Evolutionary conservation across 2,888 invertebrate species (phyloP).

Genomic region (Dryobota labecula): DNA sequence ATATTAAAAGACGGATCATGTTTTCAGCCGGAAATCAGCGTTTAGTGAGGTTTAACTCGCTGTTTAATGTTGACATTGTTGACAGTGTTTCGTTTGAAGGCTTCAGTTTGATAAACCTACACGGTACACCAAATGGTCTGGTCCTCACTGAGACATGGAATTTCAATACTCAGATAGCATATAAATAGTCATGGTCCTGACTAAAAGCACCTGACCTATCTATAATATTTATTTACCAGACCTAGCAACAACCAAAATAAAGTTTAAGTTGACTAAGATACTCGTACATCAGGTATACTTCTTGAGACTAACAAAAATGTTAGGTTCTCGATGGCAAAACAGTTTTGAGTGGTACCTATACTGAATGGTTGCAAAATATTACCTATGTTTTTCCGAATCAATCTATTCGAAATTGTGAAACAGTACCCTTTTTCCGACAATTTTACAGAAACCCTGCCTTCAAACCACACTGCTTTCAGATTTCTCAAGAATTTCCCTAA

Average conservation of each 20-base stretch:
- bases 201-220: not conserved
- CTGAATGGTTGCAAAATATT: not conserved
- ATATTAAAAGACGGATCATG: not conserved
- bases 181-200: not conserved
- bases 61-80: not conserved
- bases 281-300: no score
- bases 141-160: not conserved
- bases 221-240: not conserved
- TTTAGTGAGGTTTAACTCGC: not conserved
- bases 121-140: not conserved
- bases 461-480: slow-evolving; percentile 18
- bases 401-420: not conserved
- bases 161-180: not conserved
- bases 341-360: not conserved
- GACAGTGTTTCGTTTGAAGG: not conserved
- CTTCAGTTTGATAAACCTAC: not conserved
- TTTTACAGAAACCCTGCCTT: not conserved
- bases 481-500: slow-evolving; percentile 34
- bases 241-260: not conserved
- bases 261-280: not conserved
- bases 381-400: not conserved
- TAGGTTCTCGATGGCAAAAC: not conserved
- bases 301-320: not conserved
- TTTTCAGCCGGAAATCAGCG: not conserved
- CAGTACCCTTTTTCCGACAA: no score